Base-by-base conservation (phyloP, 1,140 invertebrate genomes). In the Drosophila nasuta region DNA sequence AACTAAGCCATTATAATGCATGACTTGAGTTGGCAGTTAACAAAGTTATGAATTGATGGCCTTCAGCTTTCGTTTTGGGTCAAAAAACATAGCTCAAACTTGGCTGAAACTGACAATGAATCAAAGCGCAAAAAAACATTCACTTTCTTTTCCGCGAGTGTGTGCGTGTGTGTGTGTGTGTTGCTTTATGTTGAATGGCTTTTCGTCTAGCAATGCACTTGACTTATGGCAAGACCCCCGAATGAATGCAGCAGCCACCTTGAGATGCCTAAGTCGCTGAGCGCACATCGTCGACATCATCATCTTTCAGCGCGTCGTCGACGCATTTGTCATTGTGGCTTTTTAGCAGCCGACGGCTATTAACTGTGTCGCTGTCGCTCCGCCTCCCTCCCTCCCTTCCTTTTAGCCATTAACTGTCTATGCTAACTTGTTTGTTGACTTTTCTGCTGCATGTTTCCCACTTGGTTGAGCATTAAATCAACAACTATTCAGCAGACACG, bases 31-130 rank as follows among this genome's bases (percentile, higher is more conserved):
- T 49, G n/a, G 13, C 15, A 28, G 17, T 64, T 17, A 33, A 54
- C 38, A 63, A 28, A 17, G 3, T 59, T 56, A 20, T 56, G 38
- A 56, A 28, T 15, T 54, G 30, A 54, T 54, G 51, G 51, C 82
- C 79, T 87, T 88, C 69, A 88, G 68, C 83, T 82, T 88, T 79
- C 62, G 65, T 54, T 73, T 74, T 60, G 54, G 46, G 35, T 11
- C 25, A 49, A 11, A 46, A 62, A 5, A 49, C 48, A 57, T 38
- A 59, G 28, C 38, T 62, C 41, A 62, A 79, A 66, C 62, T 30
- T 69, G 57, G 67, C 13, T 11, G 46, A 48, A 63, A 54, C 58
- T 35, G 17, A 45, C 62, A 73, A 68, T 46, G 65, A 70, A 48
- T 54, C 63, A 68, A 45, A 77, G 28, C 57, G 20, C 57, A 49